These are phyloP conservation scores for Poeciliopsis turneri DNA, from an alignment of 2,797 vertebrate genomes.

Conservation along the genomic window DNA sequence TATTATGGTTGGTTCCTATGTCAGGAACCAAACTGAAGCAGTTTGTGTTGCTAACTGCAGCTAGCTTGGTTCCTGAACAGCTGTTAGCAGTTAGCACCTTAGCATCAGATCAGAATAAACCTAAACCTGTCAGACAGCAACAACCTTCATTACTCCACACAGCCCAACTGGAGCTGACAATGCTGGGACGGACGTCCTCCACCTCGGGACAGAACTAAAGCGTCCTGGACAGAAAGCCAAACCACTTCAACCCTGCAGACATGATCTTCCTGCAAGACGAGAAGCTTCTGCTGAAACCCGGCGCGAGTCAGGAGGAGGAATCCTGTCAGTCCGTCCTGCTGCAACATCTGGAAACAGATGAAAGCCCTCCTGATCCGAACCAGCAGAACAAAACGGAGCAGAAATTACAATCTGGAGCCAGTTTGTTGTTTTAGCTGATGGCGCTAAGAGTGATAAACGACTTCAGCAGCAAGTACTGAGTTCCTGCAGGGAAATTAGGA, in stretches of 20 bases:
- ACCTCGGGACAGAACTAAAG: too few species aligned
- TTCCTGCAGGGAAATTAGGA: neutral
- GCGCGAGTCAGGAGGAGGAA: too few species aligned
- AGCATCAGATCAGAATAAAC: neutral
- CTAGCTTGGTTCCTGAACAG: neutral
- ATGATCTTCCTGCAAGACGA: too few species aligned
- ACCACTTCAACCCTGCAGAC: too few species aligned
- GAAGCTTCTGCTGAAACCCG: too few species aligned
- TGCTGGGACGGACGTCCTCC: neutral
- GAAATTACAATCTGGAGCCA: neutral
- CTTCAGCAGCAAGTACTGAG: neutral
- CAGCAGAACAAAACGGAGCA: neutral
- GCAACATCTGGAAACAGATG: neutral
- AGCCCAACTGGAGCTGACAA: neutral
- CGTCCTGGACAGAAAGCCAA: too few species aligned
- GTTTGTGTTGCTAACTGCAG: neutral
- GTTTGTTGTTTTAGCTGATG: neutral
- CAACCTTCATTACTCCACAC: neutral
- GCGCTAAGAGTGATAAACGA: neutral
- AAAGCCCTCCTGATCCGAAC: neutral
- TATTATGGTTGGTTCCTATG: too few species aligned
- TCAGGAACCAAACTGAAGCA: neutral
- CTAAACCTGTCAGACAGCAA: neutral
- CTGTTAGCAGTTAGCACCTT: neutral
- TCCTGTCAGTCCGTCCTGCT: neutral